These are phyloP conservation scores for Pangasianodon gigas DNA, from an alignment of 2,113 vertebrate species.

Conservation along the genomic window DNA sequence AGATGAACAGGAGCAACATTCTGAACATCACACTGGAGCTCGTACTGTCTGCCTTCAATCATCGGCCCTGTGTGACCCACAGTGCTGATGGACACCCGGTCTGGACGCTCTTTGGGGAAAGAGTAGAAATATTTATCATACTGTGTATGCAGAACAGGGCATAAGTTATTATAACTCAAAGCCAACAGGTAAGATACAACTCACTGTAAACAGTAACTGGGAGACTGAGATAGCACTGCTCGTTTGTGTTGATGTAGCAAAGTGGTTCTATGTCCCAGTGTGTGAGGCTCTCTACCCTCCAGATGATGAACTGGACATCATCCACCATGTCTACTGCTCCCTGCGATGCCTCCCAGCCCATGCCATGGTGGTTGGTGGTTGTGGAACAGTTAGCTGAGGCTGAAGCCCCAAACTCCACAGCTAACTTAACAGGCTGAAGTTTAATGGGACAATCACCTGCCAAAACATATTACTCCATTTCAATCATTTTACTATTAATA, in stretches of 20 bases:
- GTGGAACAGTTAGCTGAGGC: conserved; percentile 53
- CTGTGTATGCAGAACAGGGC: too few species aligned
- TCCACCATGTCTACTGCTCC: background rate
- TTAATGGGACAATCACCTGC: background rate
- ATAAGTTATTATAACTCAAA: background rate
- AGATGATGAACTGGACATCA: rapidly evolving
- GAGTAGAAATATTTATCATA: background rate
- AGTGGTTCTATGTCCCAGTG: conserved; percentile 42
- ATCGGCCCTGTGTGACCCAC: rapidly evolving
- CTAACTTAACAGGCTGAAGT: conserved; percentile 36
- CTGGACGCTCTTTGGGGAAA: conserved; percentile 61
- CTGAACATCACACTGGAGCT: conserved; percentile 65
- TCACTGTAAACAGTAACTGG: conserved; percentile 63
- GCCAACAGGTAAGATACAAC: conserved; percentile 32
- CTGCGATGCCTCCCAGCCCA: conserved; percentile 45
- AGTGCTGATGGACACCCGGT: background rate
- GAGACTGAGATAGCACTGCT: conserved; percentile 28
- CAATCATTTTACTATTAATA: background rate
- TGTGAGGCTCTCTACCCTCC: rapidly evolving
- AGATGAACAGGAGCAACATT: conserved; percentile 55
- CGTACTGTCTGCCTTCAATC: conserved; percentile 23
- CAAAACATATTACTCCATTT: background rate
- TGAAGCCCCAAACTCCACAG: conserved; percentile 23
- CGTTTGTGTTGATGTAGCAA: conserved; percentile 36
- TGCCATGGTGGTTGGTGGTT: rapidly evolving